Conservation (phyloP, 1,140 invertebrate genomes). For the Pogonognathellus flavescens region DNA sequence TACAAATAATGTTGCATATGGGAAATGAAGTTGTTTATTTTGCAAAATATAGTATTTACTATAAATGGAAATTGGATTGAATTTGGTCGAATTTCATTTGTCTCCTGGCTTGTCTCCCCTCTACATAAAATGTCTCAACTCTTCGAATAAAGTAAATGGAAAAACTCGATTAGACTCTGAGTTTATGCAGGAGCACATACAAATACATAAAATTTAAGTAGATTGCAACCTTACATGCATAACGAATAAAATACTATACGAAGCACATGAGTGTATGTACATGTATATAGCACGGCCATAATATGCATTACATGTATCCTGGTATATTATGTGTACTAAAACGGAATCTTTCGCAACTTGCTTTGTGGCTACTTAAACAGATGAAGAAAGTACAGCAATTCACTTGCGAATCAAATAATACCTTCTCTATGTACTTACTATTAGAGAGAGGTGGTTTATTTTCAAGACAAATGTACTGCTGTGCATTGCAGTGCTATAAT, state of each 20-base stretch:
- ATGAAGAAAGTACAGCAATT: too few relatives aligned
- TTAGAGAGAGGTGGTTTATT: too few relatives aligned
- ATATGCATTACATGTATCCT: too few relatives aligned
- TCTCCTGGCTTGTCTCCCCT: conserved; percentile 1
- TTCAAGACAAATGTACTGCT: too few relatives aligned
- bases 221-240: neutral
- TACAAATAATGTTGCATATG: neutral
- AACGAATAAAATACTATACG: conserved; percentile 10
- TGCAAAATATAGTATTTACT: conserved; percentile 22
- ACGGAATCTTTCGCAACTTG: too few relatives aligned
- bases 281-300: too few relatives aligned
- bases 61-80: conserved; percentile 33
- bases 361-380: too few relatives aligned
- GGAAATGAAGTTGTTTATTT: conserved; percentile 18
- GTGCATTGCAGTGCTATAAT: too few relatives aligned
- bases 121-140: neutral
- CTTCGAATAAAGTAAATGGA: conserved; percentile 28
- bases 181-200: conserved; percentile 17
- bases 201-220: conserved; percentile 3
- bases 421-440: too few relatives aligned
- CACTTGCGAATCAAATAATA: too few relatives aligned
- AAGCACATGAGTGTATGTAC: too few relatives aligned
- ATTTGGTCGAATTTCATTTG: conserved; percentile 19
- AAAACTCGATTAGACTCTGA: neutral
- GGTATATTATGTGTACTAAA: too few relatives aligned